Conservation (phyloP, 2,888 invertebrate species). For the Keiferia lycopersicella region DNA sequence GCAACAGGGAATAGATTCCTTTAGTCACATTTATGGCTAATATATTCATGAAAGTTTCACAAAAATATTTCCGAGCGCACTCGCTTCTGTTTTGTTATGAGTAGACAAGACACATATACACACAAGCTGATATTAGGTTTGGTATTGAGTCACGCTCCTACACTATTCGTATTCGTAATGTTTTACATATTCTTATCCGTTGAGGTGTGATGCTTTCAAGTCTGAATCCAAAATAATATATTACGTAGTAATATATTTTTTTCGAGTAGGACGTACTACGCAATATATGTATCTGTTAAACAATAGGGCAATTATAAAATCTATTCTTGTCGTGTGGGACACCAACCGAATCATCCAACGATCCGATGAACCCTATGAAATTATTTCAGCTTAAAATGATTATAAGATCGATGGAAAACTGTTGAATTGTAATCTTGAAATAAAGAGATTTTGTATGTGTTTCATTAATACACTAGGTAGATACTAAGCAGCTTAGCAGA, state of each 20-base stretch:
- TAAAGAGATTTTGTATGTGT: too few relatives aligned
- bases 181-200: slow-evolving; percentile 8
- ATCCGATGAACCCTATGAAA: too few relatives aligned
- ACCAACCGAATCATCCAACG: too few relatives aligned
- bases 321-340: too few relatives aligned
- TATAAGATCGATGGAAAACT: too few relatives aligned
- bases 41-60: slow-evolving; percentile 80
- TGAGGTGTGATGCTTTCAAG: background rate
- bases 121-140: slow-evolving; percentile 43
- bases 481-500: too few relatives aligned
- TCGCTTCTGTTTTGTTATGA: slow-evolving; percentile 64
- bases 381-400: too few relatives aligned
- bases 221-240: background rate
- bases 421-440: too few relatives aligned
- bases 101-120: slow-evolving; percentile 53
- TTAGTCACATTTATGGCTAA: slow-evolving; percentile 81
- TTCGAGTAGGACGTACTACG: too few relatives aligned
- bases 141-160: slow-evolving; percentile 44
- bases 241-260: background rate
- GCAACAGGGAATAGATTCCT: slow-evolving; percentile 72
- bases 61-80: slow-evolving; percentile 71
- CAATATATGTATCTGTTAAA: too few relatives aligned
- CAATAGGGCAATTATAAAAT: too few relatives aligned
- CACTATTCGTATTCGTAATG: slow-evolving; percentile 12
- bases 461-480: too few relatives aligned